Evolutionary conservation across 2,888 invertebrate genomes (phyloP), one percentile per base, ranked within the genome.

Genomic region (Megastigmus dorsalis): DNA sequence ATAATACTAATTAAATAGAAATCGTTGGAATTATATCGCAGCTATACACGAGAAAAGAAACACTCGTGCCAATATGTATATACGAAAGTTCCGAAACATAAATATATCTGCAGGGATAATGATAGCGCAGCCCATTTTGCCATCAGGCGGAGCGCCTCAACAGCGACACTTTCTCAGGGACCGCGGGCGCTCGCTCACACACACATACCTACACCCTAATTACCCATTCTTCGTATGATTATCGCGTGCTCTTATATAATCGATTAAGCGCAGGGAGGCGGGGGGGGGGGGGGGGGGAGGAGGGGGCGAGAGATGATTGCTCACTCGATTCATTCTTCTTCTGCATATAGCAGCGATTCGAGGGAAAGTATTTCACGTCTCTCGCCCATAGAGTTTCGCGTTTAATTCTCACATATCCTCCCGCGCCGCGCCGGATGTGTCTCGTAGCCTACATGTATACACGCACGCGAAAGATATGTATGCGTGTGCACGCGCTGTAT

Each of bases 371-470:
- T 48, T 55, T 55, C 30, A 30, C 33, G 36, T 62, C 3, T 18
- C 48, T 60, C 69, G 30, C 28, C n/a, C 41, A 23, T n/a, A n/a
- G n/a, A 5, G 50, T 72, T 65, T 65, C 67, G 67, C 45, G 73
- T n/a, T n/a, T 60, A 67, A 73, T 73, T 66, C 60, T 73, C 73
- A 67, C 73, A 67, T 73, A 60, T 54, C n/a, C n/a, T n/a, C n/a
- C n/a, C 36, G 20, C 41, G 48, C 48, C 59, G 41, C 57, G 20
- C 62, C 57, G 48, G 55, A 41, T 74, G 50, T 68, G 68, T 68
- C 30, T 20, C 62, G 5, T n/a, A n/a, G n/a, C n/a, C n/a, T n/a
- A n/a, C n/a, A n/a, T n/a, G n/a, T n/a, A n/a, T n/a, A n/a, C n/a
- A n/a, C n/a, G 54, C 50, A 7, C 30, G 45, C 28, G 38, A 10